These are phyloP conservation scores for Argynnis bischoffii DNA, from an alignment of 2,888 invertebrate genomes.

Conservation along the genomic window DNA sequence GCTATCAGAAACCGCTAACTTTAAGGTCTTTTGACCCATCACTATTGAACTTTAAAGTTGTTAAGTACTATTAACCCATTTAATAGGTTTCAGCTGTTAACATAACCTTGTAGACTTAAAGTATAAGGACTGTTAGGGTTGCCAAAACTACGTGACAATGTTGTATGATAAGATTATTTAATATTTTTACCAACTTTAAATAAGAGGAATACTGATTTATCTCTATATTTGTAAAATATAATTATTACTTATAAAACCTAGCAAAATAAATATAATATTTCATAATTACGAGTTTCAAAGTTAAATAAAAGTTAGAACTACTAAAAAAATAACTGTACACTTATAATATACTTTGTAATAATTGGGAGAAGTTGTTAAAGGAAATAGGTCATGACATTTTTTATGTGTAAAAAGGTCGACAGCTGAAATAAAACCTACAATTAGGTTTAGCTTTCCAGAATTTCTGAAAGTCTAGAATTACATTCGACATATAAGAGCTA, in stretches of 20 bases:
- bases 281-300: not conserved
- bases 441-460: conserved; percentile 4
- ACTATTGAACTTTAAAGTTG: conserved; percentile 9
- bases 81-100: conserved; percentile 9
- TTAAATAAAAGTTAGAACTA: conserved; percentile 8
- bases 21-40: conserved; percentile 9
- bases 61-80: conserved; percentile 14
- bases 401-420: conserved; percentile 3
- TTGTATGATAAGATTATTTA: too few species aligned
- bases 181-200: too few species aligned
- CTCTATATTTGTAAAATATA: too few species aligned
- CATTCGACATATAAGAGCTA: not conserved
- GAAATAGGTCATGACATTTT: conserved; percentile 11
- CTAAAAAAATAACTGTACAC: conserved; percentile 3
- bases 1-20: not conserved
- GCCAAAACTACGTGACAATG: too few species aligned
- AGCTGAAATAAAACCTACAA: conserved; percentile 7
- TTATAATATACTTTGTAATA: not conserved
- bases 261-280: not conserved
- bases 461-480: not conserved
- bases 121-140: not conserved
- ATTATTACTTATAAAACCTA: not conserved
- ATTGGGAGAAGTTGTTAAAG: conserved; percentile 8
- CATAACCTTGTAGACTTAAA: not conserved
- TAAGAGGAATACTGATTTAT: too few species aligned